Percentiles rank a stretch among this genome's conserved stretches.
Conservation (phyloP, 1,140 invertebrate genomes). For the Hypsibius dujardini region DNA sequence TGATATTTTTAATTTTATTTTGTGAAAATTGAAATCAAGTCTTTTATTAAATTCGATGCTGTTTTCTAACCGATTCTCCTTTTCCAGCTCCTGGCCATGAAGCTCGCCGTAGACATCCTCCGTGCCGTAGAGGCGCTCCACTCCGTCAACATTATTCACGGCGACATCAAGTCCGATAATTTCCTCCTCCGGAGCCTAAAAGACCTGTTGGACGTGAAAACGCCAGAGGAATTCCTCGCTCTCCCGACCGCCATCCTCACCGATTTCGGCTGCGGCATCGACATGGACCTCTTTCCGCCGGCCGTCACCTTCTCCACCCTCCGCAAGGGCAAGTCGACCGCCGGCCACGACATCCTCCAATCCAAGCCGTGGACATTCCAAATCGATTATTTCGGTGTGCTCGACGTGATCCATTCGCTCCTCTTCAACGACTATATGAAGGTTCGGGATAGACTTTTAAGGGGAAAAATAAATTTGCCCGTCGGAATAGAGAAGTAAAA, state of each 20-base stretch:
- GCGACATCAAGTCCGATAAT: conserved; percentile 14
- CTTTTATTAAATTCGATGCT: too few species aligned
- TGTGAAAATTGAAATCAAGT: too few species aligned
- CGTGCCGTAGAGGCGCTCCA: neutral
- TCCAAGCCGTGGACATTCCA: conserved; percentile 35
- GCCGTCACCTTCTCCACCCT: conserved; percentile 30
- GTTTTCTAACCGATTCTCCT: too few species aligned
- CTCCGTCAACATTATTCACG: conserved; percentile 1
- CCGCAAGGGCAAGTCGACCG: conserved; percentile 26
- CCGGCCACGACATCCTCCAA: conserved; percentile 32
- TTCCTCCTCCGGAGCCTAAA: neutral
- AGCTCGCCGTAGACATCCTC: conserved; percentile 14
- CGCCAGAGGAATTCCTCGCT: neutral
- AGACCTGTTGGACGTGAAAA: neutral
- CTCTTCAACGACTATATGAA: conserved; percentile 33
- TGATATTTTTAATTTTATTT: too few species aligned
- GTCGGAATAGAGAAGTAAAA: too few species aligned
- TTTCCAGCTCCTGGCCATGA: conserved; percentile 25
- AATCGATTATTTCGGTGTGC: conserved; percentile 33
- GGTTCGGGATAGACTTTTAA: too few species aligned
- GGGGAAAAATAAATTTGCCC: too few species aligned
- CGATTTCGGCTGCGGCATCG: conserved; percentile 34
- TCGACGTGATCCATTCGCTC: conserved; percentile 31
- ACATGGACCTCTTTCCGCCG: conserved; percentile 30
- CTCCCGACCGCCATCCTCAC: conserved; percentile 25